phyloP scores from a whole-genome alignment of 2,113 vertebrate species.

The Anarrhichthys ocellatus region DNA sequence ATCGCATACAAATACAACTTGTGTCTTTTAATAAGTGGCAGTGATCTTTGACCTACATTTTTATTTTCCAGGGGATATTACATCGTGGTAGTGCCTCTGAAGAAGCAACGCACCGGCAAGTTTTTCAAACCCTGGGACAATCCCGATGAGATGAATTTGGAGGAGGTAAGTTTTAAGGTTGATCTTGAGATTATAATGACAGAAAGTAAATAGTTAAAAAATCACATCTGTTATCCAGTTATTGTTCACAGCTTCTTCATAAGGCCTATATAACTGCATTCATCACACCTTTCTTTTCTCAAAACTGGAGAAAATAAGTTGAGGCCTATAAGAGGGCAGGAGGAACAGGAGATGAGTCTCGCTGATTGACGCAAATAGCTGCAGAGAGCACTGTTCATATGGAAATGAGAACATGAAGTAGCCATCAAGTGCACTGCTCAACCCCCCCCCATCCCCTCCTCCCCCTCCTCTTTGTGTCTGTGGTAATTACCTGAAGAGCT shows the following conservation, averaged over 20 bases:
- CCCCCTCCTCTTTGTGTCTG: conserved; percentile 69
- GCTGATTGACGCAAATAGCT: conserved; percentile 77
- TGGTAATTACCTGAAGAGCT: conserved; percentile 80
- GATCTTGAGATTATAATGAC: background rate
- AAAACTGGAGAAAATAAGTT: conserved; percentile 49
- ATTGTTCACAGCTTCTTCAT: background rate
- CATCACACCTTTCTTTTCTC: conserved; percentile 36
- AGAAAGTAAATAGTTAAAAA: background rate
- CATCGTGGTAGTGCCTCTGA: conserved; percentile 97
- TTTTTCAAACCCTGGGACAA: conserved; percentile 96
- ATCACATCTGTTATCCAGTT: background rate
- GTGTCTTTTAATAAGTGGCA: background rate
- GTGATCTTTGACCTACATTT: background rate
- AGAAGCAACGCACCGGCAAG: conserved; percentile 94
- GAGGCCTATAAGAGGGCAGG: conserved; percentile 52
- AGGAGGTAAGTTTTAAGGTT: conserved; percentile 87
- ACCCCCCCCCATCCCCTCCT: conserved; percentile 54
- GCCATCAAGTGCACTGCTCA: conserved; percentile 76
- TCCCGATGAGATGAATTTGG: conserved; percentile 98
- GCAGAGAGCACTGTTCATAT: conserved; percentile 76
- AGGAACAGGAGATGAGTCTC: conserved; percentile 58
- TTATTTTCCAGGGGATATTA: conserved; percentile 91
- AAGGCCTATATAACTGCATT: background rate
- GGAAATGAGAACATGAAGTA: conserved; percentile 82
- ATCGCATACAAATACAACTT: background rate